Percentiles rank a stretch among this genome's conserved stretches.
These are phyloP conservation scores for Allygus modestus DNA, from an alignment of 2,888 invertebrate genomes.

Conservation along the genomic window DNA sequence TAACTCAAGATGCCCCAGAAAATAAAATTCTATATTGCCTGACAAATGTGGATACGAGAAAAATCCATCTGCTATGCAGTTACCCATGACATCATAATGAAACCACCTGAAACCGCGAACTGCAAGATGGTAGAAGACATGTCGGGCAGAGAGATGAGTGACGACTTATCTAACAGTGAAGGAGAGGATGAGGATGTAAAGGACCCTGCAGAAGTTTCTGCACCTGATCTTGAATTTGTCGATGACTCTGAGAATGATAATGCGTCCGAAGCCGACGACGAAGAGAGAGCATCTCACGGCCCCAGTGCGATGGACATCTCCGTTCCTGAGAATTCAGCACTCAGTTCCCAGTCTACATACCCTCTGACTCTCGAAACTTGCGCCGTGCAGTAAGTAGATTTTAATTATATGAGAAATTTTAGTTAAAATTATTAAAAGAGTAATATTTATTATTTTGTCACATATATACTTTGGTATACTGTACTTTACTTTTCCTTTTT, in stretches of 20 bases:
- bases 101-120: constrained; percentile 17
- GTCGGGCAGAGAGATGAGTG: background rate
- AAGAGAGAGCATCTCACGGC: no score
- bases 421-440: no score
- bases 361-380: background rate
- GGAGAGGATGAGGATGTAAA: background rate
- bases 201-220: no score
- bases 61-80: background rate
- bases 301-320: background rate
- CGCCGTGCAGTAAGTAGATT: background rate
- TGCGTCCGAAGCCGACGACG: background rate
- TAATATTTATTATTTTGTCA: no score
- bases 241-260: background rate
- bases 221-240: background rate
- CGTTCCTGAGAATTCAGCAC: background rate
- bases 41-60: constrained; percentile 20
- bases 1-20: background rate
- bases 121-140: background rate
- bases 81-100: background rate
- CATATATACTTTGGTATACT: no score
- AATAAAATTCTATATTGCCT: no score
- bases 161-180: background rate
- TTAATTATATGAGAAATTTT: no score
- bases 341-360: background rate
- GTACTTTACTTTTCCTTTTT: no score